Conservation (phyloP, 2,888 invertebrate species). For the Pammene fasciana region DNA sequence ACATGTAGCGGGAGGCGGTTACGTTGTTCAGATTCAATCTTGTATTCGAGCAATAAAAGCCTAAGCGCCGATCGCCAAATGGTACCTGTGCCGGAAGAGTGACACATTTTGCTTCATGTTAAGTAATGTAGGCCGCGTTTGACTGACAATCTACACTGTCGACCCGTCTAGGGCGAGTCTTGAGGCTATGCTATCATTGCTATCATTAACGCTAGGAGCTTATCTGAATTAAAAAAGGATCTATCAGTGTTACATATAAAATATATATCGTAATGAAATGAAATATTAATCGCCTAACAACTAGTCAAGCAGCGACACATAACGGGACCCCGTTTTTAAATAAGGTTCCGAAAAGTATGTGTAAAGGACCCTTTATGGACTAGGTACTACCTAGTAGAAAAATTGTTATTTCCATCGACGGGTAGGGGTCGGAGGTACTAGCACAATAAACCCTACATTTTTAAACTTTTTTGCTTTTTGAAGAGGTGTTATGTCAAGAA, state of each 20-base stretch:
- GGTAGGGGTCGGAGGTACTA: background rate
- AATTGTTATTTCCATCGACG: too few relatives aligned
- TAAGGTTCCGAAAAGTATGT: too few relatives aligned
- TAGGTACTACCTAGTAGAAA: too few relatives aligned
- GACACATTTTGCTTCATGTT: too few relatives aligned
- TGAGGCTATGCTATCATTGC: constrained; percentile 47
- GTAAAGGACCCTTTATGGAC: too few relatives aligned
- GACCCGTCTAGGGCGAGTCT: constrained; percentile 35
- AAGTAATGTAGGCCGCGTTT: background rate
- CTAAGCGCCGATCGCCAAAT: too few relatives aligned
- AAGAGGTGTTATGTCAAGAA: too few relatives aligned
- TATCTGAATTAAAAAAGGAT: constrained; percentile 49
- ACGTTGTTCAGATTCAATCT: too few relatives aligned
- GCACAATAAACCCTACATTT: background rate
- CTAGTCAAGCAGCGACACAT: constrained; percentile 52
- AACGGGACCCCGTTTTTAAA: constrained; percentile 32
- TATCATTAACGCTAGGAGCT: constrained; percentile 53
- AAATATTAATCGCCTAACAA: constrained; percentile 46
- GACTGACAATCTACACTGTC: background rate
- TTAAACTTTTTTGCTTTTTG: too few relatives aligned
- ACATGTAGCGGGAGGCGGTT: too few relatives aligned
- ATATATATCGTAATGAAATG: constrained; percentile 35
- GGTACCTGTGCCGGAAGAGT: too few relatives aligned
- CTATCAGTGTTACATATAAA: constrained; percentile 45
- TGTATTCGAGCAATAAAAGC: too few relatives aligned